These are phyloP conservation scores for Drosophila ochracea DNA, from an alignment of 2,888 invertebrate species.

Conservation along the genomic window DNA sequence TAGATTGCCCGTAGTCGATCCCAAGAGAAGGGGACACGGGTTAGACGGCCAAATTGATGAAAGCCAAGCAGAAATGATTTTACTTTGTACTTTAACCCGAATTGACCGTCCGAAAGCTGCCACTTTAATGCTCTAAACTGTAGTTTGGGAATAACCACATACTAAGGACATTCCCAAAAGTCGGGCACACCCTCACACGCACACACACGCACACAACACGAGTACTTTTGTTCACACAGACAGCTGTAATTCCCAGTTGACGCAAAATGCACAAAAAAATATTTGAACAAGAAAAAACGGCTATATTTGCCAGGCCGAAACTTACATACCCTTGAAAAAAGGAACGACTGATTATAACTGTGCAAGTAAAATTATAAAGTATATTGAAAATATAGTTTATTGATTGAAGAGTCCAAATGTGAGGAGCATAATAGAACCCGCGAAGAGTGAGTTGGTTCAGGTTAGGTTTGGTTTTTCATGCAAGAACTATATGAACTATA, in stretches of 20 bases:
- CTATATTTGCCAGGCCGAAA: neutral
- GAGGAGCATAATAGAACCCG: neutral
- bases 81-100: constrained; percentile 27
- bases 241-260: constrained; percentile 30
- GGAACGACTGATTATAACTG: neutral
- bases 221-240: constrained; percentile 7
- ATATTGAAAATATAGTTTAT: neutral
- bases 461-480: neutral
- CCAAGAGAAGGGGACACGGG: neutral
- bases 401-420: neutral
- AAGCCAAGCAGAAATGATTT: constrained; percentile 7
- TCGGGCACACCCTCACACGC: constrained; percentile 5
- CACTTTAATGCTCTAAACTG: constrained; percentile 38
- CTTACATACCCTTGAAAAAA: neutral
- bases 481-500: neutral
- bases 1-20: constrained; percentile 25
- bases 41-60: constrained; percentile 18
- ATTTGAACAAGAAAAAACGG: neutral
- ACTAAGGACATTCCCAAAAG: constrained; percentile 27
- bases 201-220: neutral
- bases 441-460: neutral
- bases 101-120: constrained; percentile 27
- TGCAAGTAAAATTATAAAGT: neutral
- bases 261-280: constrained; percentile 14
- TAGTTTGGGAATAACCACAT: constrained; percentile 45